These are phyloP conservation scores for Oncorhynchus masou DNA, from an alignment of 2,113 vertebrate genomes.

Conservation along the genomic window DNA sequence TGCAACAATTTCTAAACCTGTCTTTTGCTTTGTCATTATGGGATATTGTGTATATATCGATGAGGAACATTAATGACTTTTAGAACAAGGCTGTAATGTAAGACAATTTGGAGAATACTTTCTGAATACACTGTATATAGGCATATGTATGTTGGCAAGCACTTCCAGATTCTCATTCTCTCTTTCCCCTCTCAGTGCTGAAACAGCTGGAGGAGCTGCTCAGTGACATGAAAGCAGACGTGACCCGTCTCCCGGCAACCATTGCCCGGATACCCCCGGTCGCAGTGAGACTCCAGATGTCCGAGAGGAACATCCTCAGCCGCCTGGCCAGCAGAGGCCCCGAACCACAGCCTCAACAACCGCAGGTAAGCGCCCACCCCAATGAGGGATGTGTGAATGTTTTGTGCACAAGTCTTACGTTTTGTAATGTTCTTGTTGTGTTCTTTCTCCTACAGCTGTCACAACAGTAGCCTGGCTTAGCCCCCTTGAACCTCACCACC, in stretches of 20 bases:
- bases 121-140: too few species aligned
- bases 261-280: constrained; percentile 95
- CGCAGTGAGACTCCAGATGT: constrained; percentile 94
- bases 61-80: too few species aligned
- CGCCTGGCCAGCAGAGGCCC: constrained; percentile 91
- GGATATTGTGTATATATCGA: too few species aligned
- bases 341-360: constrained; percentile 86
- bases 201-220: constrained; percentile 96
- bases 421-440: not conserved
- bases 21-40: too few species aligned
- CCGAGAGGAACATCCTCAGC: constrained; percentile 95
- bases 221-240: constrained; percentile 98
- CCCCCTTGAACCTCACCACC: constrained; percentile 53
- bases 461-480: constrained; percentile 67
- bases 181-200: constrained; percentile 76
- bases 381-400: not conserved
- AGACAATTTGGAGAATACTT: too few species aligned
- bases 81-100: too few species aligned
- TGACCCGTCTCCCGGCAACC: constrained; percentile 92
- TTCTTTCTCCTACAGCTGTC: constrained; percentile 59
- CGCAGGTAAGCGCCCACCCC: not conserved
- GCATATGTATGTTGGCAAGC: constrained; percentile 10
- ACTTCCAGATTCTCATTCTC: not conserved
- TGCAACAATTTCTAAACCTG: too few species aligned
- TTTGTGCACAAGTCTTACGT: too few species aligned